phyloP scores from a whole-genome alignment of 2,797 vertebrate species.

The Diglossa cyanea region DNA sequence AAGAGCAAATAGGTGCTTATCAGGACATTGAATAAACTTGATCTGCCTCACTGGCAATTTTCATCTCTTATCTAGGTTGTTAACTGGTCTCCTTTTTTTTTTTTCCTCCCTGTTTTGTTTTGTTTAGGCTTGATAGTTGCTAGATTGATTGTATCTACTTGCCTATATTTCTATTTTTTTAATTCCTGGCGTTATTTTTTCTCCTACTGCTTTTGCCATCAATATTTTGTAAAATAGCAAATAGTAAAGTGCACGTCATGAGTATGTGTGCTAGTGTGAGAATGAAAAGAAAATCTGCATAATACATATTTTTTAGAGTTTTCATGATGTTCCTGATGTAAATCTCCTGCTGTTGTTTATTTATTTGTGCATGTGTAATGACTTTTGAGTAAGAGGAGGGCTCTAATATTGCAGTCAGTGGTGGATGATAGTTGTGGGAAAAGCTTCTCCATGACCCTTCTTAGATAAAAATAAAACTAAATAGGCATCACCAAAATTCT shows the following conservation, averaged over 20 bases:
- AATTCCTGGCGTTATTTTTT: slow-evolving; percentile 33
- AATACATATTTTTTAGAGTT: neutral
- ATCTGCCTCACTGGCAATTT: slow-evolving; percentile 86
- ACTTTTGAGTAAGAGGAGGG: neutral
- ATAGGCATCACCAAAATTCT: slow-evolving; percentile 30
- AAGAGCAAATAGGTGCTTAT: slow-evolving; percentile 89
- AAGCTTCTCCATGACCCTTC: slow-evolving; percentile 1
- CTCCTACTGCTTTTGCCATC: slow-evolving; percentile 16
- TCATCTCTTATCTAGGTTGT: slow-evolving; percentile 83
- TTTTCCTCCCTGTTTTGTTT: slow-evolving; percentile 4
- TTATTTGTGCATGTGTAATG: neutral
- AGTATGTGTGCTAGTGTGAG: neutral
- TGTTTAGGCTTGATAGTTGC: slow-evolving; percentile 73
- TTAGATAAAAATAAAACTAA: slow-evolving; percentile 36
- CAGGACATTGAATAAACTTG: slow-evolving; percentile 84
- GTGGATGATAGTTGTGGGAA: neutral
- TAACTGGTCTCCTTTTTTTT: slow-evolving; percentile 71
- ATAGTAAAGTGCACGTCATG: neutral
- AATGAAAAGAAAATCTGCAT: neutral
- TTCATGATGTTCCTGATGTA: neutral
- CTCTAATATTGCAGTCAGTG: neutral
- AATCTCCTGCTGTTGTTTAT: neutral
- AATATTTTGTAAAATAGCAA: slow-evolving; percentile 48
- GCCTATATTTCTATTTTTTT: slow-evolving; percentile 18
- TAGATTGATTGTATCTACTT: slow-evolving; percentile 66